These are phyloP conservation scores for Onthophagus sagittarius DNA, from an alignment of 2,888 invertebrate species.

Conservation along the genomic window DNA sequence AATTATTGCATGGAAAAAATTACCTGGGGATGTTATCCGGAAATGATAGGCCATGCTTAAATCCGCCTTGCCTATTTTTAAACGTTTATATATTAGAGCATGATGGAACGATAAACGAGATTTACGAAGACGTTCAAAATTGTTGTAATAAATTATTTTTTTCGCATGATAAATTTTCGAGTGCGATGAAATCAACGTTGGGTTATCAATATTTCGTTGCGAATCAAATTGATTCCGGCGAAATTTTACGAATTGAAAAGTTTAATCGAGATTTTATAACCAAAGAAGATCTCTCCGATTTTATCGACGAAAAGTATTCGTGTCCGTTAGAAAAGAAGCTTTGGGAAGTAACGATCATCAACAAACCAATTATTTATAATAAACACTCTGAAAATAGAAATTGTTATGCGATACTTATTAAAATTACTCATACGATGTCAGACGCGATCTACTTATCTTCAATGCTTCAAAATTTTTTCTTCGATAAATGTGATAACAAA, in stretches of 20 bases:
- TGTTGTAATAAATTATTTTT: not conserved
- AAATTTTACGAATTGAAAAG: not conserved
- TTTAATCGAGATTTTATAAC: not conserved
- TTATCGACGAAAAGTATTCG: not conserved
- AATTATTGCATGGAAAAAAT: not conserved
- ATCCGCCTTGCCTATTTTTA: not conserved
- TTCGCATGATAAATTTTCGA: not conserved
- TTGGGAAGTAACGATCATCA: not conserved
- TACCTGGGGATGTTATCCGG: constrained; percentile 2
- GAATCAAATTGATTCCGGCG: not conserved
- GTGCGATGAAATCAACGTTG: not conserved
- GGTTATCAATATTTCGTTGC: not conserved
- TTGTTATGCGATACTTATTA: not conserved
- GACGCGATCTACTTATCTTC: constrained; percentile 1
- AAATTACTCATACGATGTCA: not conserved
- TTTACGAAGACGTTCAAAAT: not conserved
- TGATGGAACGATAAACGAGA: not conserved
- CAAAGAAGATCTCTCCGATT: not conserved
- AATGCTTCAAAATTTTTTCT: not conserved
- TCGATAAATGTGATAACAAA: not conserved
- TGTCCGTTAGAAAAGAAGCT: not conserved
- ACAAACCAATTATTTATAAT: constrained; percentile 1
- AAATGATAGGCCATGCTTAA: not conserved
- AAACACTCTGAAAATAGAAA: not conserved
- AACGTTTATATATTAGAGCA: not conserved